phyloP scores from a whole-genome alignment of 1,140 invertebrate genomes.

The Atta texana region DNA sequence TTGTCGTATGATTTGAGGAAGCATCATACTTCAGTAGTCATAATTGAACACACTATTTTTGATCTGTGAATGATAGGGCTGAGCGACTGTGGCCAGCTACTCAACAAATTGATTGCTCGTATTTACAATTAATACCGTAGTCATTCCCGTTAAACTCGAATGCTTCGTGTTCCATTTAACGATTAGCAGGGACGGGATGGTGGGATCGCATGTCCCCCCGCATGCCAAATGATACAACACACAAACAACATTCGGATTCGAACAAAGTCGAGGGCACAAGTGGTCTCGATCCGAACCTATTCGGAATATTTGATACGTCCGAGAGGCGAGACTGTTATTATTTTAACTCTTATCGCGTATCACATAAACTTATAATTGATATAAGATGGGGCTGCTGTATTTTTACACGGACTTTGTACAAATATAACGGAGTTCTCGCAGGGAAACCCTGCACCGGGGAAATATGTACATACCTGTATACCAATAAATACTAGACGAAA shows the following conservation, averaged over 20 bases:
- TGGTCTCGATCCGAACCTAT: constrained; percentile 67
- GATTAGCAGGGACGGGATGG: constrained; percentile 5
- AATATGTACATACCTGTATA: constrained; percentile 84
- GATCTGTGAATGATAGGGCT: constrained; percentile 21
- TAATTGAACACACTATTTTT: constrained; percentile 42
- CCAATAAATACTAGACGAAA: constrained; percentile 78
- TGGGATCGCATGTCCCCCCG: constrained; percentile 31
- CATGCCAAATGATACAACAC: constrained; percentile 53
- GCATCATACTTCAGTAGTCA: constrained; percentile 10
- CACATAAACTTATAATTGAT: constrained; percentile 66
- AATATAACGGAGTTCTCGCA: constrained; percentile 77
- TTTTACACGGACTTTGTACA: constrained; percentile 86
- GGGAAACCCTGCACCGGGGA: constrained; percentile 68
- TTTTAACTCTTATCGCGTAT: constrained; percentile 69
- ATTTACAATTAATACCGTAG: constrained; percentile 53
- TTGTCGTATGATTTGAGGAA: constrained; percentile 4
- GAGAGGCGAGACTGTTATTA: constrained; percentile 73
- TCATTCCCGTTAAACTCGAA: constrained; percentile 66
- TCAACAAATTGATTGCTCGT: constrained; percentile 61
- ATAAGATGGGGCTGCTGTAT: constrained; percentile 83
- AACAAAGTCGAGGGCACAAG: constrained; percentile 51
- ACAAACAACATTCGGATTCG: constrained; percentile 42
- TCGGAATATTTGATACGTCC: constrained; percentile 61
- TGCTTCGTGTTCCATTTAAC: constrained; percentile 59
- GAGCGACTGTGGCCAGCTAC: constrained; percentile 45